These are phyloP conservation scores for Drosophila siamana DNA, from an alignment of 2,888 invertebrate species.

Conservation along the genomic window DNA sequence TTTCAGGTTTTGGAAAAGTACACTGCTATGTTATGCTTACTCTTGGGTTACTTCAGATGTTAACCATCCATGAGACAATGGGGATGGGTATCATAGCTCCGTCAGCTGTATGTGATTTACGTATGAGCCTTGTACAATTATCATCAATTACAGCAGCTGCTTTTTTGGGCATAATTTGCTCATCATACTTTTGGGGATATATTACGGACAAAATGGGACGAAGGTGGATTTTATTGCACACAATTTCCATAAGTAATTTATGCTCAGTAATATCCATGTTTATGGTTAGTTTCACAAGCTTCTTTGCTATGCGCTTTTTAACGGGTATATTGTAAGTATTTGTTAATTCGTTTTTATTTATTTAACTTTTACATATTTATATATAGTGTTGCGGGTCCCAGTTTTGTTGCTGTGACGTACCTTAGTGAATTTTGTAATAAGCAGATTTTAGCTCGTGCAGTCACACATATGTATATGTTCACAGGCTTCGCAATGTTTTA, in stretches of 20 bases:
- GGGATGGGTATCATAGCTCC: constrained; percentile 67
- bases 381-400: constrained; percentile 65
- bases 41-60: constrained; percentile 63
- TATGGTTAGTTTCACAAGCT: constrained; percentile 50
- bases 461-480: constrained; percentile 70
- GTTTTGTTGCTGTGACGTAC: constrained; percentile 62
- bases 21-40: constrained; percentile 57
- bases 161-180: constrained; percentile 62
- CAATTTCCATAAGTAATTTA: constrained; percentile 48
- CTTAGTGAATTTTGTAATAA: constrained; percentile 68
- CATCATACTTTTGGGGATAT: constrained; percentile 71
- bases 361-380: background rate
- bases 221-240: constrained; percentile 60
- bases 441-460: constrained; percentile 42
- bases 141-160: constrained; percentile 49
- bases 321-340: constrained; percentile 70
- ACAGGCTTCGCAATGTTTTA: constrained; percentile 67
- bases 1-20: constrained; percentile 59
- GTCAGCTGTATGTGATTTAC: constrained; percentile 60
- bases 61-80: constrained; percentile 68
- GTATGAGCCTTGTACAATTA: constrained; percentile 44
- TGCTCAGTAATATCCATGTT: constrained; percentile 65
- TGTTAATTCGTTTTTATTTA: background rate
- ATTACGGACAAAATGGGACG: constrained; percentile 65
- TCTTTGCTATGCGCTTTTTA: constrained; percentile 63